These are phyloP conservation scores for Alectoris magna DNA, from an alignment of 2,797 vertebrate species.

Conservation along the genomic window DNA sequence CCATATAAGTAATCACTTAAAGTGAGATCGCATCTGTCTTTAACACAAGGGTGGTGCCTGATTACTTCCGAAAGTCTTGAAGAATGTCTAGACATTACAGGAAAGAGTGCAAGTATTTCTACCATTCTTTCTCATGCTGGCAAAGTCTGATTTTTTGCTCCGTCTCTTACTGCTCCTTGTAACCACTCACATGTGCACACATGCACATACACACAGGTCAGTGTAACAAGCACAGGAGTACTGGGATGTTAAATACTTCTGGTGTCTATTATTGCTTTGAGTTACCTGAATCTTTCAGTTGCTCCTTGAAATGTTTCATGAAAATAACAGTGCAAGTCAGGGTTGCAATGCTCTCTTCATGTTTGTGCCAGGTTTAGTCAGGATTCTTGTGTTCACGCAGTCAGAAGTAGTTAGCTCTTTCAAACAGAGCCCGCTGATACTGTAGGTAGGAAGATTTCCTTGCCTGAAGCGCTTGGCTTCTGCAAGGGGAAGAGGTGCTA, in stretches of 20 bases:
- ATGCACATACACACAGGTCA: neutral
- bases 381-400: neutral
- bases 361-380: slow-evolving; percentile 6
- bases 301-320: slow-evolving; percentile 10
- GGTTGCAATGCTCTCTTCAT: neutral
- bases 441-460: neutral
- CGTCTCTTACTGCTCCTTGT: neutral
- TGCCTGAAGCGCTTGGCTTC: neutral
- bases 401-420: slow-evolving; percentile 30
- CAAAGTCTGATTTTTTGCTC: neutral
- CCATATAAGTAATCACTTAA: neutral
- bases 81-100: neutral
- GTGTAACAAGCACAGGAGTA: neutral
- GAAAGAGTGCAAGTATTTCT: neutral
- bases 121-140: neutral
- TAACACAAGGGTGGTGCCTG: neutral
- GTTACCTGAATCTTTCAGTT: neutral
- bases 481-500: neutral
- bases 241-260: neutral
- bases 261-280: neutral
- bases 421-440: neutral
- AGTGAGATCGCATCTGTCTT: neutral
- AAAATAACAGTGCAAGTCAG: neutral
- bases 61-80: neutral
- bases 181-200: neutral